Conservation (phyloP, 2,888 invertebrate genomes). For the Tipula lateralis region DNA sequence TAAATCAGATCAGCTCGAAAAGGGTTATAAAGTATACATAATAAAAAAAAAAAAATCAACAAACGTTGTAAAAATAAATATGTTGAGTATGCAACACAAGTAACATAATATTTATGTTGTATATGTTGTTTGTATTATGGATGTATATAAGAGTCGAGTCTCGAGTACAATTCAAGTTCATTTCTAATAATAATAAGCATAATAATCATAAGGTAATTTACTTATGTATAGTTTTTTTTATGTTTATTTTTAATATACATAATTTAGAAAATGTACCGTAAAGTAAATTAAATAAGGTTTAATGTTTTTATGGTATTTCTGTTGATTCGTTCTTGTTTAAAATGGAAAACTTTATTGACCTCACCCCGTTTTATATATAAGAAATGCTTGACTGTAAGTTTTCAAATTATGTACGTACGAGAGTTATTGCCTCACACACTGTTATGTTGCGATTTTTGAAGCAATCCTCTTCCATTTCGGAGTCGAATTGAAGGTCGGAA, state of each 20-base stretch:
- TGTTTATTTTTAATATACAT: not conserved
- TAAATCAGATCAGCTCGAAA: not conserved
- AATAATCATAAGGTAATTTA: not conserved
- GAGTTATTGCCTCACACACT: too few species aligned
- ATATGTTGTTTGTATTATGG: not conserved
- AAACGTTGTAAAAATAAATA: not conserved
- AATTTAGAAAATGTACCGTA: not conserved
- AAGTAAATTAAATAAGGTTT: not conserved
- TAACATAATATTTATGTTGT: not conserved
- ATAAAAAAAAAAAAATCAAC: not conserved
- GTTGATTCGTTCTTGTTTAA: not conserved
- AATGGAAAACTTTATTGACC: not conserved
- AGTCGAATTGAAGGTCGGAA: too few species aligned
- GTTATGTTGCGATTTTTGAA: too few species aligned
- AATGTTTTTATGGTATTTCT: not conserved
- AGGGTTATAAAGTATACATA: not conserved
- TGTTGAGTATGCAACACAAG: conserved; percentile 8
- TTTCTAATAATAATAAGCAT: not conserved
- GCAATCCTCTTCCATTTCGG: too few species aligned
- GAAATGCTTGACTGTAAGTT: not conserved
- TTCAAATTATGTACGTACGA: not conserved
- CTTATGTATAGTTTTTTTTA: not conserved
- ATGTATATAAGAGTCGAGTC: not conserved
- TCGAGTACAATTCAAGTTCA: conserved; percentile 24
- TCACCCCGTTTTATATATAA: not conserved